These are phyloP conservation scores for Tragelaphus oryx DNA, from an alignment of 2,797 vertebrate species.

Conservation along the genomic window DNA sequence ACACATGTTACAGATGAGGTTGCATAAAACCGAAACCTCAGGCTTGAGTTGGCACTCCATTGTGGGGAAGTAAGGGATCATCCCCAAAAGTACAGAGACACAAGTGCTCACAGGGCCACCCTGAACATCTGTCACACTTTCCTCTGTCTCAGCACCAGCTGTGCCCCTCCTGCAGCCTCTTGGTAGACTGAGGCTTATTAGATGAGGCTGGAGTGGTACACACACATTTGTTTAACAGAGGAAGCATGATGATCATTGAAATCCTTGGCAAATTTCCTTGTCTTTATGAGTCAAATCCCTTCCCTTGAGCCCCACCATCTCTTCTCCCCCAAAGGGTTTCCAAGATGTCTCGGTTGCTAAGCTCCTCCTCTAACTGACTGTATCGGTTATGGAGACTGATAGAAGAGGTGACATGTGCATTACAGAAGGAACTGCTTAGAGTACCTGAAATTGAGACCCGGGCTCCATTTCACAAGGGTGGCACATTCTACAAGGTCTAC, in stretches of 20 bases:
- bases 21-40: not conserved
- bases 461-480: not conserved
- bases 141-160: not conserved
- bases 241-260: not conserved
- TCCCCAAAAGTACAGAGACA: not conserved
- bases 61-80: not conserved
- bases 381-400: slow-evolving; percentile 39
- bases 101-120: not conserved
- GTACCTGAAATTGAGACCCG: not conserved
- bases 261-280: not conserved
- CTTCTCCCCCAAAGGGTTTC: not conserved
- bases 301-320: slow-evolving; percentile 2
- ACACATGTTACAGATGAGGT: not conserved
- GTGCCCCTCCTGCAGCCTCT: not conserved
- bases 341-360: slow-evolving; percentile 5
- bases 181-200: not conserved
- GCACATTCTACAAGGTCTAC: slow-evolving; percentile 20
- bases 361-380: not conserved
- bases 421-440: not conserved
- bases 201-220: not conserved
- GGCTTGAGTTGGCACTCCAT: not conserved
- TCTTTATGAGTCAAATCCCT: not conserved
- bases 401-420: slow-evolving; percentile 41
- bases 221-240: not conserved
- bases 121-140: not conserved